Evolutionary conservation across 2,113 vertebrate species (phyloP).

Genomic region (Myotis yumanensis): DNA sequence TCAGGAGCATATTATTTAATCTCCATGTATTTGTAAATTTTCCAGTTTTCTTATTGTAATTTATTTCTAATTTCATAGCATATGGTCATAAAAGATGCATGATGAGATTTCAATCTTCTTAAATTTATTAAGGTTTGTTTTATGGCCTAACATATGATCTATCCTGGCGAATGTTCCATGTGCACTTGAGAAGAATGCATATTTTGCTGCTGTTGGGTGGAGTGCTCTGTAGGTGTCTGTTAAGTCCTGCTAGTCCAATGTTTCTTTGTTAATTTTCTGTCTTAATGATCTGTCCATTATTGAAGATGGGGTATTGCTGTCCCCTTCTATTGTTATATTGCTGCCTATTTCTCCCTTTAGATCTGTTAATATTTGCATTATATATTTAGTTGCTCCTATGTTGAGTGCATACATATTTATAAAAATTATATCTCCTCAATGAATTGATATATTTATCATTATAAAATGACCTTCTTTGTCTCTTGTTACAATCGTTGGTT

Average conservation of each 20-base stretch:
- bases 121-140: not conserved
- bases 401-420: not conserved
- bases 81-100: not conserved
- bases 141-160: not conserved
- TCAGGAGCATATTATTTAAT: not conserved
- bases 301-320: not conserved
- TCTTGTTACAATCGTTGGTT: not conserved
- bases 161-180: not conserved
- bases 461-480: not conserved
- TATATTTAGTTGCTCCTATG: not conserved
- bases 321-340: not conserved
- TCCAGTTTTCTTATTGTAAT: not conserved
- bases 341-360: not conserved
- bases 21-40: not conserved
- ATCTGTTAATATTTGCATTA: not conserved
- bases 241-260: not conserved
- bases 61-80: not conserved
- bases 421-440: not conserved
- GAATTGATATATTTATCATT: not conserved
- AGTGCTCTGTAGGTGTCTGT: not conserved
- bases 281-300: not conserved
- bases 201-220: not conserved
- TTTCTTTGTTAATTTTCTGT: not conserved
- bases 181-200: slow-evolving; percentile 17
- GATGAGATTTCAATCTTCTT: not conserved